A percentile compares a stretch with the other conserved stretches of the same genome.
Evolutionary conservation across 2,888 invertebrate genomes (phyloP).

Genomic region (Drosophila phalerata): DNA sequence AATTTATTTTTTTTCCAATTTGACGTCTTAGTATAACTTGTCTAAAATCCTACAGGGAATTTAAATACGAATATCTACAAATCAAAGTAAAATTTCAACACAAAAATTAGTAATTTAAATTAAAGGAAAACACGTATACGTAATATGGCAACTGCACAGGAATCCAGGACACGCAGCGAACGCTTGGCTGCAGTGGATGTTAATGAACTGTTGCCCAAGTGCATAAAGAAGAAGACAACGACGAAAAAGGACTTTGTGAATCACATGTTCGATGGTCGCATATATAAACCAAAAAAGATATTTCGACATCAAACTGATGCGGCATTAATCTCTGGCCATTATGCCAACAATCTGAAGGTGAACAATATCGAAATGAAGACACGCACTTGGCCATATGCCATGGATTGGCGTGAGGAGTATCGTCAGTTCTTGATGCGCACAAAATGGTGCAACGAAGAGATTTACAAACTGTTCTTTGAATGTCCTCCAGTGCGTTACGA

Average conservation of each 20-base stretch:
- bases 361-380: slow-evolving; percentile 45
- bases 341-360: slow-evolving; percentile 59
- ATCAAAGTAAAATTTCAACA: background rate
- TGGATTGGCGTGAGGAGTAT: slow-evolving; percentile 73
- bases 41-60: background rate
- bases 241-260: slow-evolving; percentile 52
- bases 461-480: slow-evolving; percentile 63
- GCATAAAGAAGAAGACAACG: slow-evolving; percentile 29
- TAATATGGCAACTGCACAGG: slow-evolving; percentile 32
- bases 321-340: slow-evolving; percentile 61
- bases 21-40: background rate
- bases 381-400: slow-evolving; percentile 65
- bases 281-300: slow-evolving; percentile 29
- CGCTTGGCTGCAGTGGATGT: slow-evolving; percentile 45
- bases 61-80: background rate
- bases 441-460: slow-evolving; percentile 63
- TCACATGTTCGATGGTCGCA: slow-evolving; percentile 45
- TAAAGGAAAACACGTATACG: slow-evolving; percentile 7
- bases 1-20: background rate
- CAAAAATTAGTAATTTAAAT: slow-evolving; percentile 2
- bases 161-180: slow-evolving; percentile 16
- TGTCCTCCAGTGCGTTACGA: slow-evolving; percentile 57
- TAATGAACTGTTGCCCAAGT: slow-evolving; percentile 43
- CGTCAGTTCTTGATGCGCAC: slow-evolving; percentile 57
- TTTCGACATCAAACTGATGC: slow-evolving; percentile 51